Evolutionary conservation across 2,113 vertebrate species (phyloP), one percentile per base, ranked within the genome.

Genomic region (Jaculus jaculus): DNA sequence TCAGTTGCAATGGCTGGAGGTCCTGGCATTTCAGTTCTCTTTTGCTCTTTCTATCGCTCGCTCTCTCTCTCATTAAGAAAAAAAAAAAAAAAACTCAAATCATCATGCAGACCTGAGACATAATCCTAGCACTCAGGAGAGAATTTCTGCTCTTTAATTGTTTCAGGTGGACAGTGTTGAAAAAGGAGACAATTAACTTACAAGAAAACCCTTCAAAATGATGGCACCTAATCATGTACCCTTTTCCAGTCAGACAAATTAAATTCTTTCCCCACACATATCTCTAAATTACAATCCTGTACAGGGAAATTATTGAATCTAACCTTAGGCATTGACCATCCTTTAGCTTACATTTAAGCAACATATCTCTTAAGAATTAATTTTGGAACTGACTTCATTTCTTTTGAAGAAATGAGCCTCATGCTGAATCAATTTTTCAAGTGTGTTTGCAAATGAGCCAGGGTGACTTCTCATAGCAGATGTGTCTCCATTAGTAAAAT

Each of bases 301-400:
- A 88, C 58, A 80, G 90, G 91, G 91, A 95, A 96, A 97, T 97
- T 97, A 95, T 84, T 92, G 66, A 96, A 88, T 89, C 95, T 97
- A 95, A 96, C 94, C 95, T 90, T 96, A 96, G 96, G 90, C 94
- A 93, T 69, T 95, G 84, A 84, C 68, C 78, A 95, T 95, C 84
- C 92, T 96, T 95, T 92, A 93, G 82, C 88, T 97, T 84, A 93
- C 88, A 72, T 93, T 95, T 94, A 95, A 95, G 93, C 87, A 95
- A 94, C 72, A 90, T 60, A 83, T 95, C 79, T 89, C 85, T 15
- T 34, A 90, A 91, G 82, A 96, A 97, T 95, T 95, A 91, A 96
- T 97, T 96, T 96, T 90, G 74, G 61, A 16, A 92, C 94, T 93
- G 82, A 86, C 91, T 95, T 92, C 78, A 39, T 93, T 96, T 89